phyloP scores from a whole-genome alignment of 2,113 vertebrate genomes.

The Platycercus adscitus region DNA sequence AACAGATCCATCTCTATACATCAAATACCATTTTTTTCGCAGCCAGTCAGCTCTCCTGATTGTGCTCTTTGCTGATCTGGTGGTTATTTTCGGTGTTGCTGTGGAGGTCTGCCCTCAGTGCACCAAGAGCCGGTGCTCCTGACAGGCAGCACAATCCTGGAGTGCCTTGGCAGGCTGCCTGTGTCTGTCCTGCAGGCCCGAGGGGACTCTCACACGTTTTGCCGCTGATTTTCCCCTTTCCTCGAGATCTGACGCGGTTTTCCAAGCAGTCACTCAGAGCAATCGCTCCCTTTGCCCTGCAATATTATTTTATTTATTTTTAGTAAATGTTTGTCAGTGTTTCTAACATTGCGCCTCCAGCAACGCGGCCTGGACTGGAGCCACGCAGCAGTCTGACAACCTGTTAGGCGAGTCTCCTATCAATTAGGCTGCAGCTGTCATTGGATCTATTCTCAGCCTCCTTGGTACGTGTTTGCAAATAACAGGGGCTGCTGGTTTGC shows the following conservation, averaged over 20 bases:
- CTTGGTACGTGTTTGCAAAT: conserved; percentile 67
- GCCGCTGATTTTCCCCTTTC: conserved; percentile 27
- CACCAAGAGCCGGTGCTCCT: conserved; percentile 34
- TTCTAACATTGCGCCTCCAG: conserved; percentile 64
- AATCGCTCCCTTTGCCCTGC: conserved; percentile 29
- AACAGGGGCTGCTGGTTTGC: conserved; percentile 48
- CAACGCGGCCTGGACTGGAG: conserved; percentile 58
- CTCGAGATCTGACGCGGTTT: conserved; percentile 45
- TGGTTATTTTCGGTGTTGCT: conserved; percentile 54
- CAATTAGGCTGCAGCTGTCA: conserved; percentile 74
- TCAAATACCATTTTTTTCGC: background rate
- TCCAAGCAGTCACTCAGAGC: conserved; percentile 49
- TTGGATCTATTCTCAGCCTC: conserved; percentile 68
- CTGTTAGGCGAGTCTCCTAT: conserved; percentile 71
- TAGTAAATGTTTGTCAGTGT: conserved; percentile 63
- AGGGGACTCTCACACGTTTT: conserved; percentile 3
- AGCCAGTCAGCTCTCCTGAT: background rate
- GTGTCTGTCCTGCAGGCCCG: background rate
- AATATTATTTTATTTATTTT: conserved; percentile 67
- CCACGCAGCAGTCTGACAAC: conserved; percentile 67
- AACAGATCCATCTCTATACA: background rate
- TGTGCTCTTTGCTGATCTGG: conserved; percentile 47
- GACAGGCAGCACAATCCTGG: conserved; percentile 63
- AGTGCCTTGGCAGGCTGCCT: conserved; percentile 64
- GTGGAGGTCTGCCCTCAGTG: conserved; percentile 33